phyloP scores from a whole-genome alignment of 2,113 vertebrate species.

The Eupsittula cactorum region DNA sequence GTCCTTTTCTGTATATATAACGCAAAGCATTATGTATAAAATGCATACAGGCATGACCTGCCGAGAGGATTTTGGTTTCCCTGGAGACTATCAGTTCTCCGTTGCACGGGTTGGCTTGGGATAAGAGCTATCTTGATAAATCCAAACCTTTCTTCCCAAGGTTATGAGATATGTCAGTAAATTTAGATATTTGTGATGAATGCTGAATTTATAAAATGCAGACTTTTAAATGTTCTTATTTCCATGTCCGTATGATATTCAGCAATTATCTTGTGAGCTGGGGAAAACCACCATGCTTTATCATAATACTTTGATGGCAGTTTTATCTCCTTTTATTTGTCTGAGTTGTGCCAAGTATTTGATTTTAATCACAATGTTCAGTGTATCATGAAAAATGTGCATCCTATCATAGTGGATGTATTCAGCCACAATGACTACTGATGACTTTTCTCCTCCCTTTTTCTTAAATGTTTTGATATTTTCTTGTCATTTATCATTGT shows the following conservation, averaged over 20 bases:
- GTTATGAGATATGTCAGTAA: background rate
- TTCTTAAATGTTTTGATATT: background rate
- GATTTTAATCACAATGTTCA: background rate
- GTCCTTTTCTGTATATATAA: background rate
- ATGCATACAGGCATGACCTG: constrained; percentile 33
- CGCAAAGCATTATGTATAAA: constrained; percentile 19
- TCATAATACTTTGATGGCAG: background rate
- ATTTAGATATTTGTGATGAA: background rate
- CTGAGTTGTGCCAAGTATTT: background rate
- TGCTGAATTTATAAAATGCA: background rate
- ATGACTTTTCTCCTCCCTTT: background rate
- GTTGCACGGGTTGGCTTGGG: background rate
- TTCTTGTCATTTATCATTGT: background rate
- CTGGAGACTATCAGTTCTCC: constrained; percentile 55
- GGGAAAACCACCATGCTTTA: background rate
- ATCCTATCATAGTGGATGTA: background rate
- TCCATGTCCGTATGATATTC: background rate
- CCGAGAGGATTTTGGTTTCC: constrained; percentile 55
- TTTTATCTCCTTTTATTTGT: background rate
- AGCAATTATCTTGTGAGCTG: background rate
- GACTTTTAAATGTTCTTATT: background rate
- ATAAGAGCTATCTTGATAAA: constrained; percentile 39
- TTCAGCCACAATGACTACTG: background rate
- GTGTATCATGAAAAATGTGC: background rate
- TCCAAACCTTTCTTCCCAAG: background rate